Evolutionary conservation across 1,140 invertebrate genomes (phyloP), one percentile per base, ranked within the genome.

Genomic region (honey bee (Apis mellifera)): DNA sequence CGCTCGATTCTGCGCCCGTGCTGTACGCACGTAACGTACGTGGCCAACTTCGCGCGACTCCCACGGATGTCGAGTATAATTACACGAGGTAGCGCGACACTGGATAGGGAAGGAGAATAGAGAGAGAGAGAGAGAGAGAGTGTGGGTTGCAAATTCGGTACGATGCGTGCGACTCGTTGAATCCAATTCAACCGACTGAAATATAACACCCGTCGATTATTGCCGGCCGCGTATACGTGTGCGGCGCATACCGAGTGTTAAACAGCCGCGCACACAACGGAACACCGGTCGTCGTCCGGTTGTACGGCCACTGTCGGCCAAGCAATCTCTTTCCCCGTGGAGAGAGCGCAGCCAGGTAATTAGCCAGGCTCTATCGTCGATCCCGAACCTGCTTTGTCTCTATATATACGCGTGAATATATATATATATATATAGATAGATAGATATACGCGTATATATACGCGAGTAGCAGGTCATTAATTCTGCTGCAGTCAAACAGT

Each of bases 191-290:
- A 78, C 80, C 81, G 70, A 69, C 78, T 88, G 84, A 88, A 88
- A 88, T 85, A 84, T 89, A 88, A 89, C 81, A 64, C 87, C 52
- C 83, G 79, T 80, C 86, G 81, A 88, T 88, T 89, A 88, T 89
- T 88, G 55, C 77, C 42, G n/a, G 13, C 32, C 21, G 12, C 50
- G 17, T 19, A 15, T n/a, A n/a, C 52, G n/a, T 2, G 32, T 3
- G 21, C 71, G 9, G 73, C n/a, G 9, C 60, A 48, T 7, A 15
- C 15, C 15, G 62, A 9, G 50, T 42, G 54, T 54, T 69, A 50
- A 59, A 66, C 52, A 23, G 1, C 1, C 7, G 32, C 11, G 21
- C 9, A n/a, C 48, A 17, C 75, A 54, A 13, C 19, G 15, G 9
- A 4, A 23, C 54, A 75, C 4, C 21, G 21, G 68, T 74, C 17